Conservation (phyloP, 2,113 vertebrate species). For the Zootoca vivipara region DNA sequence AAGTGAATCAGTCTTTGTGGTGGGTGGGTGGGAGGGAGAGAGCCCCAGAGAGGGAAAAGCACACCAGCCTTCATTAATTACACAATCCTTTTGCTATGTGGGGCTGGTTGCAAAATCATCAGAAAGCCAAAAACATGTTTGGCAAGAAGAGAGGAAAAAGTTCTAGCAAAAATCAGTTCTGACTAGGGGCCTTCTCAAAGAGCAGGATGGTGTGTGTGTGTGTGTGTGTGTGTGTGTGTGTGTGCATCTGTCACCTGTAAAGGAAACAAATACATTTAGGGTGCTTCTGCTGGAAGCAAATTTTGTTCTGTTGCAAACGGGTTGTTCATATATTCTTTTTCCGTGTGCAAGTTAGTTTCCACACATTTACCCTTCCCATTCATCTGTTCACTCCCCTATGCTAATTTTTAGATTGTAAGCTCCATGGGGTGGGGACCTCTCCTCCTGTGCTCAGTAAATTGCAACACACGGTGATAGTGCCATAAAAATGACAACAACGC, state of each 20-base stretch:
- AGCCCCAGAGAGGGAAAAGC: constrained; percentile 48
- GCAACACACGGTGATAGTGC: background rate
- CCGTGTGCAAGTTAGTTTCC: background rate
- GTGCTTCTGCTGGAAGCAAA: too few species aligned
- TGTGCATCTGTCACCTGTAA: background rate
- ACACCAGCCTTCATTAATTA: constrained; percentile 60
- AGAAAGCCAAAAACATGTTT: constrained; percentile 58
- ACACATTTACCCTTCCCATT: background rate
- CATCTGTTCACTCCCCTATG: background rate
- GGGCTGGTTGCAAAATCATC: constrained; percentile 63
- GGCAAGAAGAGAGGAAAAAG: background rate
- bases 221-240: too few species aligned
- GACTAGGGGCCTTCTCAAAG: background rate
- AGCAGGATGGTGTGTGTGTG: too few species aligned
- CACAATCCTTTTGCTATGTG: constrained; percentile 68
- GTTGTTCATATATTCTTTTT: too few species aligned
- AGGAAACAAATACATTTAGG: too few species aligned
- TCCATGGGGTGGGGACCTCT: background rate
- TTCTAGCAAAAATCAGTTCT: background rate
- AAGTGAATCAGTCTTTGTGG: background rate
- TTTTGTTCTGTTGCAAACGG: too few species aligned
- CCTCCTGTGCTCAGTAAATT: background rate
- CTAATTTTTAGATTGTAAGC: background rate
- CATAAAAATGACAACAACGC: too few species aligned
- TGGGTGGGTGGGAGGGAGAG: constrained; percentile 17